Percentiles rank a stretch among this genome's conserved stretches.
phyloP scores from a whole-genome alignment of 2,113 vertebrate genomes.

The Marmota monax region DNA sequence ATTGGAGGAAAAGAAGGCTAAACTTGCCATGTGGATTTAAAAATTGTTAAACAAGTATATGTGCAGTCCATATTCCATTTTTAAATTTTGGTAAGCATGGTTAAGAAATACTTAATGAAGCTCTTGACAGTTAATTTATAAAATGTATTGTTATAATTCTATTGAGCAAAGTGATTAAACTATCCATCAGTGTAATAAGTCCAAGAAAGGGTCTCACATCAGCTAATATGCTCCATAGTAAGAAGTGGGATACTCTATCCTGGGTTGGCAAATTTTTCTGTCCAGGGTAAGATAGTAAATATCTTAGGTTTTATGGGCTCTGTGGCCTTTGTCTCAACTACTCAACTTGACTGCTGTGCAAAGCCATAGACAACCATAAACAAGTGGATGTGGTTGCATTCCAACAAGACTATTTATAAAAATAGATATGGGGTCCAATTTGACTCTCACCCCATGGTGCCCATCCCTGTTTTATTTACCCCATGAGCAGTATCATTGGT shows the following conservation, averaged over 20 bases:
- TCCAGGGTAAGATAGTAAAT: background rate
- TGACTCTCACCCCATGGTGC: background rate
- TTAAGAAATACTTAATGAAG: constrained; percentile 9
- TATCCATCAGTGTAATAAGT: background rate
- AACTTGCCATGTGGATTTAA: background rate
- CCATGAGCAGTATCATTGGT: background rate
- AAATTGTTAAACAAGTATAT: background rate
- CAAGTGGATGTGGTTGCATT: background rate
- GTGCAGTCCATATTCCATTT: background rate
- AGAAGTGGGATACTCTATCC: background rate
- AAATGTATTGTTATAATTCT: background rate
- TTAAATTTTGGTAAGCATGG: background rate
- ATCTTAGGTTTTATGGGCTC: background rate
- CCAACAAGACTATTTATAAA: background rate
- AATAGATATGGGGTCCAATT: background rate
- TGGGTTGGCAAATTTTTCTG: background rate
- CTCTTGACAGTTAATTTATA: background rate
- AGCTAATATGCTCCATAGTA: background rate
- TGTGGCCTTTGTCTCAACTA: background rate
- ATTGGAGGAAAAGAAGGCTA: background rate
- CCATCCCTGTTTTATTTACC: background rate
- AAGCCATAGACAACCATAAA: background rate
- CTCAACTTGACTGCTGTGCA: background rate
- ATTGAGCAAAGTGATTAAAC: background rate
- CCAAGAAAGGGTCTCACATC: background rate